Conservation (phyloP, 2,888 invertebrate genomes). For the Aphodius sticticus region DNA sequence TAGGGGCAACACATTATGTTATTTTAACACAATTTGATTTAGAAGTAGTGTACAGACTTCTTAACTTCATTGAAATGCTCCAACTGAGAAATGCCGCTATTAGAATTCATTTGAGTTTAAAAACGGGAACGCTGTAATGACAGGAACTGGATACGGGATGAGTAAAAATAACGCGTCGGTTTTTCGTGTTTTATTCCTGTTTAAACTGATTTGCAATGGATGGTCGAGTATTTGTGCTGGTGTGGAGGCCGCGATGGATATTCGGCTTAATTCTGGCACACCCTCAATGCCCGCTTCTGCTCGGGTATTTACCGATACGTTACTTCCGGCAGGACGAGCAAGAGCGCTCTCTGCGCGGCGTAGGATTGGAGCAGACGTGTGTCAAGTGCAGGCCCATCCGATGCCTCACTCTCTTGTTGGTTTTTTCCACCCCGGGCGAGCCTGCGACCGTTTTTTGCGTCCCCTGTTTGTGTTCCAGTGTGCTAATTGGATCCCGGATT, state of each 20-base stretch:
- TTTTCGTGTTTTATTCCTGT: conserved; percentile 27
- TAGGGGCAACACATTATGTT: no score
- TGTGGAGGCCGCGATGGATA: conserved; percentile 21
- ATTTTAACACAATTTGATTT: no score
- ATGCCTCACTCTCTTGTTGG: conserved; percentile 45
- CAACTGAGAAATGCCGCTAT: no score
- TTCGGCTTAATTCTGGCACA: conserved; percentile 42
- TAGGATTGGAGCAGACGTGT: conserved; percentile 56
- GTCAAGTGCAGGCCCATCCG: conserved; percentile 57
- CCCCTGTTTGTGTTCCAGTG: conserved; percentile 29
- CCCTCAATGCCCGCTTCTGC: conserved; percentile 29
- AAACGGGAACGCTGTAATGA: background rate
- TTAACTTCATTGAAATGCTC: no score
- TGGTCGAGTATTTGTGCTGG: conserved; percentile 23
- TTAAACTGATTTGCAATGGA: conserved; percentile 33
- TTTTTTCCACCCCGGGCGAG: conserved; percentile 45
- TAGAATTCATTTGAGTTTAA: background rate
- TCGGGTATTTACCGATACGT: conserved; percentile 47
- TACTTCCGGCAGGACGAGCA: conserved; percentile 47
- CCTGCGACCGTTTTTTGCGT: background rate
- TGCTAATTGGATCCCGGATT: conserved; percentile 60
- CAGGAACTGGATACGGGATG: background rate
- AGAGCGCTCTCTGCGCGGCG: conserved; percentile 24
- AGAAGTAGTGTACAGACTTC: no score
- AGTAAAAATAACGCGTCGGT: conserved; percentile 19